These are phyloP conservation scores for Eurystomus glaucurus DNA, from an alignment of 2,797 vertebrate species.

Conservation along the genomic window DNA sequence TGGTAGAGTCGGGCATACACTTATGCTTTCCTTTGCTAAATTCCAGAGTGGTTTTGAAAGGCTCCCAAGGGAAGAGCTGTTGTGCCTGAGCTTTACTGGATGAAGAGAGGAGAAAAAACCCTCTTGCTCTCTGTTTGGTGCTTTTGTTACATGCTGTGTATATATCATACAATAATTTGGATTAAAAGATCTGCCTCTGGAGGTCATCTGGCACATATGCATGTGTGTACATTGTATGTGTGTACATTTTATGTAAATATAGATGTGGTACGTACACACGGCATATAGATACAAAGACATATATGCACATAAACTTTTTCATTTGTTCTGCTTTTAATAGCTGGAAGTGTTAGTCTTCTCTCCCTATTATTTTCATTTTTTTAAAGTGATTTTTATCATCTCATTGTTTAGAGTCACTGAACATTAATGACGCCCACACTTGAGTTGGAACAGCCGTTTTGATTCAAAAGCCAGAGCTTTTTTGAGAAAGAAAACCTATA, in stretches of 20 bases:
- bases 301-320: neutral
- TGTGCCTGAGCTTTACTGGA: constrained; percentile 7
- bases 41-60: constrained; percentile 42
- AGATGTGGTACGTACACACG: neutral
- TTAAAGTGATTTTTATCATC: constrained; percentile 26
- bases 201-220: neutral
- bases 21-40: neutral
- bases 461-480: neutral
- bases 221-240: rapidly evolving
- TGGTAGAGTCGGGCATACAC: neutral
- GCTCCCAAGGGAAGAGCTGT: neutral
- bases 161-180: neutral
- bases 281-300: neutral
- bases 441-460: constrained; percentile 23
- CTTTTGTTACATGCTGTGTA: neutral
- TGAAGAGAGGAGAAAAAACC: neutral
- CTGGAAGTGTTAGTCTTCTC: neutral
- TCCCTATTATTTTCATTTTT: neutral
- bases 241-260: neutral
- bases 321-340: constrained; percentile 8
- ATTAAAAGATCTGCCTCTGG: neutral
- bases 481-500: neutral
- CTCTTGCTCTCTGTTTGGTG: neutral
- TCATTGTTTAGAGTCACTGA: constrained; percentile 21
- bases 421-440: constrained; percentile 6